Percentiles rank a stretch among this genome's conserved stretches.
Evolutionary conservation across 23 tunicate genomes (phyloP).

Genomic region (Corella eumyota): DNA sequence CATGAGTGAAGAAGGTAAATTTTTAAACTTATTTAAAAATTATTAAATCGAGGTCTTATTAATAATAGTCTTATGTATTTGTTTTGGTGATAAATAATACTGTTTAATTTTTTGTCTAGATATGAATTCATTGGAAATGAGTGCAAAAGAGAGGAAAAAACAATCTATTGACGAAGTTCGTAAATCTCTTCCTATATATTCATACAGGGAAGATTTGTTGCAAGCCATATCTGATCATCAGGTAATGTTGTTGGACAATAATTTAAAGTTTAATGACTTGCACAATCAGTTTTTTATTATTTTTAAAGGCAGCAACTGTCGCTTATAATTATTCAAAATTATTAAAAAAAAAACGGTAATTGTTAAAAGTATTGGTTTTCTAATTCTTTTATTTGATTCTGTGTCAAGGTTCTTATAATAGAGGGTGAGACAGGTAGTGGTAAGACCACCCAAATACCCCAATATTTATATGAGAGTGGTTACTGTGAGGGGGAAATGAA

Average conservation of each 20-base stretch:
- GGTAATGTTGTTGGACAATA: conserved; percentile 12
- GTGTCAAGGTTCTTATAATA: conserved; percentile 64
- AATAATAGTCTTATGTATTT: too few species aligned
- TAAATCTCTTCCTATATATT: conserved; percentile 76
- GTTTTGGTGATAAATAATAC: too few species aligned
- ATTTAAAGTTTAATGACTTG: too few species aligned
- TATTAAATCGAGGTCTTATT: too few species aligned
- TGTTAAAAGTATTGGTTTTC: not conserved
- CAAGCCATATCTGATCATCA: conserved; percentile 90
- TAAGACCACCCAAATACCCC: conserved; percentile 97
- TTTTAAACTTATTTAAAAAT: not conserved
- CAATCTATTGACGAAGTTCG: conserved; percentile 64
- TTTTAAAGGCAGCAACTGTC: too few species aligned
- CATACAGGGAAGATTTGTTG: conserved; percentile 73
- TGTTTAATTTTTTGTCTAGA: too few species aligned
- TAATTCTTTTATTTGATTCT: too few species aligned
- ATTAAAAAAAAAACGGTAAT: not conserved
- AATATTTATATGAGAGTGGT: conserved; percentile 81
- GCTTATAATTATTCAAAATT: not conserved
- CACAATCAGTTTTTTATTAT: too few species aligned
- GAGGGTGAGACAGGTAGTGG: conserved; percentile 99
- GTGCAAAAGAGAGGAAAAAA: conserved; percentile 67
- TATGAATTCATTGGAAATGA: too few species aligned
- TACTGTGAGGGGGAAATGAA: conserved; percentile 72
- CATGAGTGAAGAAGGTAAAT: conserved; percentile 47